Conservation (phyloP, 2,113 vertebrate genomes). For the Uria lomvia region DNA sequence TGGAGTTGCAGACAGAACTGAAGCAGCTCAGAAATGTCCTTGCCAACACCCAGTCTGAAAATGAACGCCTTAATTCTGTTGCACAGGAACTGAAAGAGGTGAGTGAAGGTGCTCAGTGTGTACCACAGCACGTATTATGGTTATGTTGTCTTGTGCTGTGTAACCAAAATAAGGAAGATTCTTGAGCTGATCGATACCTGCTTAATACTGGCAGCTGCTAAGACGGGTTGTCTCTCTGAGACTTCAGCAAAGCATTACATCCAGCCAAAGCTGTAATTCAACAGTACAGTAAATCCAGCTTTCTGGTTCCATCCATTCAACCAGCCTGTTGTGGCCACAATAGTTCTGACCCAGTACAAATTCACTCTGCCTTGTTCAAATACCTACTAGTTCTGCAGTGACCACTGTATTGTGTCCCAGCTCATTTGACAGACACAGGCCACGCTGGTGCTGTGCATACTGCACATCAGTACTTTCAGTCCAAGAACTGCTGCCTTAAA, state of each 20-base stretch:
- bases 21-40: conserved; percentile 86
- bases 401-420: background rate
- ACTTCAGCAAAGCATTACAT: background rate
- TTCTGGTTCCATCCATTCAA: background rate
- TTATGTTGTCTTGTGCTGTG: background rate
- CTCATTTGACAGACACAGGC: background rate
- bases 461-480: background rate
- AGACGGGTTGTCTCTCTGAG: background rate
- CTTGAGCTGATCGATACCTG: background rate
- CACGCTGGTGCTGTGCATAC: background rate
- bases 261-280: background rate
- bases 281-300: background rate
- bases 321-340: background rate
- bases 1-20: conserved; percentile 92
- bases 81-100: conserved; percentile 93
- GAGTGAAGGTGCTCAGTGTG: background rate
- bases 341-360: background rate
- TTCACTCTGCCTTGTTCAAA: background rate
- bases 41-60: conserved; percentile 87
- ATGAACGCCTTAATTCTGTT: conserved; percentile 86
- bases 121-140: background rate
- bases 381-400: background rate
- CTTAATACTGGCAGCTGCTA: background rate
- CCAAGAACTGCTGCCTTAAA: background rate
- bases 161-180: background rate